Evolutionary conservation across 2,113 vertebrate genomes (phyloP), one percentile per base, ranked within the genome.

Genomic region (Seriola aureovittata): DNA sequence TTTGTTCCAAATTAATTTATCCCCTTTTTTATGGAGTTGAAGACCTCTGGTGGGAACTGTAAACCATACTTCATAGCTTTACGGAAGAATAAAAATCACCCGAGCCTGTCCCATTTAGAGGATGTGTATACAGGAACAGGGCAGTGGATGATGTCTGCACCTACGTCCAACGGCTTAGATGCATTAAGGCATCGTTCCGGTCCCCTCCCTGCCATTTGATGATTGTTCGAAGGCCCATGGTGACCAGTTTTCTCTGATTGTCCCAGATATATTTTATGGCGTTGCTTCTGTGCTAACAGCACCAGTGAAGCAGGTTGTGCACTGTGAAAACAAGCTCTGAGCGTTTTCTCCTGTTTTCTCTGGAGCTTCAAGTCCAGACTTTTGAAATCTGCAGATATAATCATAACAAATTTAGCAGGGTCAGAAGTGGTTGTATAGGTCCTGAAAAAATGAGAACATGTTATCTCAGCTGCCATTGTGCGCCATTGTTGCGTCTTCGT

Each of bases 201-300:
- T 59, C 63, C 44, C 52, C 4, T 29, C n/a, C n/a, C 70, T 40
- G 23, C 63, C 23, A 23, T 50, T 55, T 17, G 14, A 57, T 67
- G 19, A 34, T 80, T 66, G 60, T 48, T 69, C 34, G 57, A 70
- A 44, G 55, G 4, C 52, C 71, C n/a, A 7, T 14, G 17, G 71
- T 44, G 42, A 23, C 62, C 32, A 16, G 19, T 68, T 81, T 67
- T 8, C 44, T n/a, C 9, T 32, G 38, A 23, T 14, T 64, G 17
- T 57, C 57, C 57, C 0, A 8, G 48, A 57, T 59, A 23, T 34
- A 21, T 50, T 70, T 63, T 42, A 14, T 64, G 68, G 34, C 21
- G 8, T 50, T 23, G 32, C 32, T 38, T 60, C n/a, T 59, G 7
- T 55, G 62, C 55, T 42, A 65, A 57, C 52, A 38, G 40, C 8